Evolutionary conservation across 2,797 vertebrate genomes (phyloP).

Genomic region (Paguma larvata): DNA sequence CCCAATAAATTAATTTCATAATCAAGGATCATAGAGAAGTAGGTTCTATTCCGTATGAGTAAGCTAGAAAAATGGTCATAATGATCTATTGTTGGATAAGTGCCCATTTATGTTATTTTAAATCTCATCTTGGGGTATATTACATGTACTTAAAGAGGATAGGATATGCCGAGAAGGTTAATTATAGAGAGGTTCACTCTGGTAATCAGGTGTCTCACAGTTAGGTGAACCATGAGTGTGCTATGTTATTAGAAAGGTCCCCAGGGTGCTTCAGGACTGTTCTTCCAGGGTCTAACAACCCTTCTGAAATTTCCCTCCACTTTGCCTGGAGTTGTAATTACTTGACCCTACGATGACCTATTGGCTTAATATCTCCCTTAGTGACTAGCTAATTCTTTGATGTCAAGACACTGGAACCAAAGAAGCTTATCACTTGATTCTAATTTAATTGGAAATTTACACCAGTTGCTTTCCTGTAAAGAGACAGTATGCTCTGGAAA

Average conservation of each 20-base stretch:
- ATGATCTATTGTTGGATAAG: background rate
- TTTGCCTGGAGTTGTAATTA: slow-evolving; percentile 62
- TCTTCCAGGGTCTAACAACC: background rate
- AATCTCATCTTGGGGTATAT: slow-evolving; percentile 4
- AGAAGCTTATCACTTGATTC: slow-evolving; percentile 56
- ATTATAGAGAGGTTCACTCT: slow-evolving; percentile 36
- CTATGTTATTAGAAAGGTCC: slow-evolving; percentile 62
- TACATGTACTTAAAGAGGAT: slow-evolving; percentile 9
- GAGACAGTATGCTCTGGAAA: background rate
- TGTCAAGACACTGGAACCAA: slow-evolving; percentile 49
- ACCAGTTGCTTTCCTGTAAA: slow-evolving; percentile 18
- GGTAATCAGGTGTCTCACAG: slow-evolving; percentile 9
- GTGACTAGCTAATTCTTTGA: slow-evolving; percentile 66
- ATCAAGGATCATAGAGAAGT: background rate
- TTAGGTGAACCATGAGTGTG: background rate
- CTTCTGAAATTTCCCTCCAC: slow-evolving; percentile 61
- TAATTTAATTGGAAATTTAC: slow-evolving; percentile 66
- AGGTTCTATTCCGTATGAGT: background rate
- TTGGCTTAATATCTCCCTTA: slow-evolving; percentile 58
- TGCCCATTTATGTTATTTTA: slow-evolving; percentile 28
- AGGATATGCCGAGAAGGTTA: slow-evolving; percentile 39
- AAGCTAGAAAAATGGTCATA: background rate
- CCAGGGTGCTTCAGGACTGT: background rate
- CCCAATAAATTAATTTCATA: background rate
- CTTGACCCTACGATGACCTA: slow-evolving; percentile 63